Percentiles rank a stretch among this genome's conserved stretches.
These are phyloP conservation scores for Pristionchus exspectatus DNA, from an alignment of 2,888 invertebrate species.

Conservation along the genomic window DNA sequence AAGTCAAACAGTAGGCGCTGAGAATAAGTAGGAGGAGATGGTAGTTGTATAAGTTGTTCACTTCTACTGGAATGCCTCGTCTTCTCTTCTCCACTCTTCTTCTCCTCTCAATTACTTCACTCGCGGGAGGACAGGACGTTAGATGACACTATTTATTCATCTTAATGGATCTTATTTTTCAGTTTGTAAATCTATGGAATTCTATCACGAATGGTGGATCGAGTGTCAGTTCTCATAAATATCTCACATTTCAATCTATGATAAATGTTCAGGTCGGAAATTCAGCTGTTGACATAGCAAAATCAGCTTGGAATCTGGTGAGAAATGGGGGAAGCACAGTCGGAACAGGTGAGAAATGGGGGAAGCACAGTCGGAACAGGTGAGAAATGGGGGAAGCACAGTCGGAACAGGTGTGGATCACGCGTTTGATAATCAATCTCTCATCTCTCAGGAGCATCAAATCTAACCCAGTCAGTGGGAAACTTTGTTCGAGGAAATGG, in stretches of 20 bases:
- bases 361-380: conserved; percentile 24
- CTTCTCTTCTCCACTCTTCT: neutral
- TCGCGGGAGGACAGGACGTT: conserved; percentile 4
- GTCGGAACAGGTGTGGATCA: neutral
- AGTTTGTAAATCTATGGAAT: conserved; percentile 20
- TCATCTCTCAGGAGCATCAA: conserved; percentile 25
- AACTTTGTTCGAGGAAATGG: conserved; percentile 37
- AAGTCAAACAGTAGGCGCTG: conserved; percentile 34
- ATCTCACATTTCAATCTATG: neutral
- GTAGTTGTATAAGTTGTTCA: conserved; percentile 39
- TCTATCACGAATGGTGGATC: conserved; percentile 8
- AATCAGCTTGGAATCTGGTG: conserved; percentile 16
- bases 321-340: conserved; percentile 19
- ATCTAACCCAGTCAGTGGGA: neutral
- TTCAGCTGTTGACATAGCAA: conserved; percentile 14
- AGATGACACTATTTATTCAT: neutral
- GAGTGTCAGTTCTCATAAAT: neutral
- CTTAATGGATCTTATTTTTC: neutral
- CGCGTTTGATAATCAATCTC: neutral
- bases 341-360: conserved; percentile 11
- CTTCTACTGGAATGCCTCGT: conserved; percentile 22
- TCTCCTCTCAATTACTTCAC: neutral
- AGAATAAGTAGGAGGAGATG: neutral
- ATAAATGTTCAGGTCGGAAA: neutral
- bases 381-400: neutral